These are phyloP conservation scores for Myotis lucifugus DNA, from an alignment of 2,113 vertebrate genomes.

Conservation along the genomic window DNA sequence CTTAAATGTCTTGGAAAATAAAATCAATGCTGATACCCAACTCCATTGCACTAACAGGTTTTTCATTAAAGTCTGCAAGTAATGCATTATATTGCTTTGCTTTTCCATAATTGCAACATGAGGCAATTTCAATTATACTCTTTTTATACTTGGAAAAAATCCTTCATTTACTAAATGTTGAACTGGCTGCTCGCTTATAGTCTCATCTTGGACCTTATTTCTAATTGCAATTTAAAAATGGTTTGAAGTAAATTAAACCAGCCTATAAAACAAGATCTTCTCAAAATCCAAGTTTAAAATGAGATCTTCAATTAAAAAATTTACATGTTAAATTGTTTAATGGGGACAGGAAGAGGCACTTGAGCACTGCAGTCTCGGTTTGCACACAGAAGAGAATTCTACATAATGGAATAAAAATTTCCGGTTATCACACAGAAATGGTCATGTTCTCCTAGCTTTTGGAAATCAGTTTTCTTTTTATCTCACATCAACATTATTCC, in stretches of 20 bases:
- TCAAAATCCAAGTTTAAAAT: conserved; percentile 55
- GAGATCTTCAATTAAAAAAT: conserved; percentile 43
- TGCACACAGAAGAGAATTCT: not conserved
- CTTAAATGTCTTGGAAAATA: conserved; percentile 67
- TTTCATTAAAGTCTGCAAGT: conserved; percentile 60
- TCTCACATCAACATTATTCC: not conserved
- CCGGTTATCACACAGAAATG: not conserved
- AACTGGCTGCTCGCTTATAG: conserved; percentile 47
- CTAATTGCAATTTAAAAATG: conserved; percentile 60
- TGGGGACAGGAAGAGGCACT: not conserved
- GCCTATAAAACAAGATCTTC: conserved; percentile 61
- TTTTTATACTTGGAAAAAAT: conserved; percentile 62
- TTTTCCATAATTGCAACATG: conserved; percentile 56
- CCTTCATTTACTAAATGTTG: conserved; percentile 63
- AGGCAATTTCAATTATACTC: conserved; percentile 57
- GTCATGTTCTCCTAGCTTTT: not conserved
- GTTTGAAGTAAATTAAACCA: conserved; percentile 57
- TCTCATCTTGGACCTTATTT: conserved; percentile 56
- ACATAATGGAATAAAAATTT: not conserved
- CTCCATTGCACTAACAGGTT: conserved; percentile 18
- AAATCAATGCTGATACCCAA: conserved; percentile 71
- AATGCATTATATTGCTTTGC: conserved; percentile 61
- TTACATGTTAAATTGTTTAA: conserved; percentile 35
- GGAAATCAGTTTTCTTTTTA: not conserved
- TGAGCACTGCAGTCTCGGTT: not conserved